Conservation (phyloP, 2,888 invertebrate species). For the Melanostoma mellinum region DNA sequence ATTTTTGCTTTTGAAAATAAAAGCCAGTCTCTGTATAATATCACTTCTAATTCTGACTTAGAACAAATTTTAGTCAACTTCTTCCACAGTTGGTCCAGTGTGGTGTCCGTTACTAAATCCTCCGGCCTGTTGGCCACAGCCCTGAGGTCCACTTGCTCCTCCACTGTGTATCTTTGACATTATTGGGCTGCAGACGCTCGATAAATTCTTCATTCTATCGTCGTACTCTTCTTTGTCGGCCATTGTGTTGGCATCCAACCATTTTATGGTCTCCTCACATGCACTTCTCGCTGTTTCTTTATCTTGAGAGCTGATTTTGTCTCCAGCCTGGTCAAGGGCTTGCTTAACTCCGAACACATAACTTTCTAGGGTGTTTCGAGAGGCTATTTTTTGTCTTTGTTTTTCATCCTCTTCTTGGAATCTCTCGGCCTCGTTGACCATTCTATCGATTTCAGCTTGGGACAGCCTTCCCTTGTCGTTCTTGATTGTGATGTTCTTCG, state of each 20-base stretch:
- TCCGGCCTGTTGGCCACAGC: slow-evolving; percentile 84
- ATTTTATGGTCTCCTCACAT: slow-evolving; percentile 86
- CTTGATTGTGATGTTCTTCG: slow-evolving; percentile 90
- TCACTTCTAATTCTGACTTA: too few species aligned
- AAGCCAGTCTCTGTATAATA: too few species aligned
- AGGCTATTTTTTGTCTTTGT: slow-evolving; percentile 86
- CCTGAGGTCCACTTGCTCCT: slow-evolving; percentile 43
- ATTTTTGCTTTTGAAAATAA: too few species aligned
- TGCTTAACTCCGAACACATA: slow-evolving; percentile 88
- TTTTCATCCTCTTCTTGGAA: slow-evolving; percentile 89
- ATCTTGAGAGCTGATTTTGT: slow-evolving; percentile 86
- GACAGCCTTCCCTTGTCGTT: slow-evolving; percentile 92
- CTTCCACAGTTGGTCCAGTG: slow-evolving; percentile 79
- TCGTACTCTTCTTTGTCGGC: slow-evolving; percentile 91
- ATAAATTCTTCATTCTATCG: slow-evolving; percentile 80
- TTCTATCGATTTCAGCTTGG: slow-evolving; percentile 91
- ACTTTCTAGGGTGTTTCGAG: slow-evolving; percentile 88
- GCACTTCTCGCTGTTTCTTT: slow-evolving; percentile 87
- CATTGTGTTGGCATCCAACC: slow-evolving; percentile 90
- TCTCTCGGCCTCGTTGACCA: slow-evolving; percentile 89
- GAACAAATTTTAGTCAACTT: slow-evolving; percentile 75
- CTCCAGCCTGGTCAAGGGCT: slow-evolving; percentile 85
- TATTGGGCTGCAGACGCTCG: slow-evolving; percentile 81
- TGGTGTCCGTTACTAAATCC: slow-evolving; percentile 84
- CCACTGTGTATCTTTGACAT: slow-evolving; percentile 83